Evolutionary conservation across 2,113 vertebrate genomes (phyloP), one percentile per base, ranked within the genome.

Genomic region (Peromyscus leucopus): DNA sequence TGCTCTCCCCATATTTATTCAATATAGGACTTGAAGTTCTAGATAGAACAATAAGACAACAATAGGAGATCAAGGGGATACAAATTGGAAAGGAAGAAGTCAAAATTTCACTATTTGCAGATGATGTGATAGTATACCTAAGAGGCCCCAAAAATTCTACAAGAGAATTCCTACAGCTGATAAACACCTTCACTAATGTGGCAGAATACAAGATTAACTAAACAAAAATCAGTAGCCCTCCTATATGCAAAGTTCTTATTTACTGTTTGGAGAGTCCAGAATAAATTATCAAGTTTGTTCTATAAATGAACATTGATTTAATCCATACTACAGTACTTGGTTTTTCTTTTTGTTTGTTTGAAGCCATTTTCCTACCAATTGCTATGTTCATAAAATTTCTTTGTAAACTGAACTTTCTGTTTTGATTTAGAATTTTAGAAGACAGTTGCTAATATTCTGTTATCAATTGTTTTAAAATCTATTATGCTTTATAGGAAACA

Each of bases 381-480:
- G 24, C 26, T 82, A 13, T 75, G 42, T 51, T n/a, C 31, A 97
- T 89, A 96, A 85, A 95, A 94, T 80, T 71, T 95, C 75, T 89
- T 94, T 69, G 16, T 31, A 75, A 65, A 51, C 4, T 74, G 8
- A 57, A 74, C 16, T 91, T 91, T 31, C 24, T 97, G 61, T 90
- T 16, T 76, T 94, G 48, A 98, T 90, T 97, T 97, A 97, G n/a
- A 96, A 90, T 21, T 94, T 22, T 89, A 95, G 71, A 92, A 88
- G 72, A 5, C 3, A 75, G 28, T 91, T 93, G 96, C 63, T 88
- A 97, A 95, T 97, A 97, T 63, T 97, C 22, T 75, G 36, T 36
- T 24, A 91, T 9, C 24, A 79, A 51, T 85, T 16, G 48, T 95
- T 98, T 94, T 92, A 96, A 98, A 97, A 97, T 93, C 51, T 92